Evolutionary conservation across 2,113 vertebrate genomes (phyloP).

Genomic region (Colius striatus): DNA sequence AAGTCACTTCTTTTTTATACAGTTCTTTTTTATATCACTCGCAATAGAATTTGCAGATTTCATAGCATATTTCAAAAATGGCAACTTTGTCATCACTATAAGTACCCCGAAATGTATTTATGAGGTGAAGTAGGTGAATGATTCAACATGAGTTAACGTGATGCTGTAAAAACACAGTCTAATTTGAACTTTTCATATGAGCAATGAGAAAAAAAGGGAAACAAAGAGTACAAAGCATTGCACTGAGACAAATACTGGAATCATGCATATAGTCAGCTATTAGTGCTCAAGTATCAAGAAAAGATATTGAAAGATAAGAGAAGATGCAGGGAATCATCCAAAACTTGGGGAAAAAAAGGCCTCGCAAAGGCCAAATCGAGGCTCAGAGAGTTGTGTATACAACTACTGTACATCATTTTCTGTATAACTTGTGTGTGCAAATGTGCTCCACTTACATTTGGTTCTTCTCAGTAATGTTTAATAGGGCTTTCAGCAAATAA

Average conservation of each 20-base stretch:
- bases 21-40: neutral
- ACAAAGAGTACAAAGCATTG: neutral
- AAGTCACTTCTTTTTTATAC: neutral
- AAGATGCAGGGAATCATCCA: neutral
- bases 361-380: neutral
- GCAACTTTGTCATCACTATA: neutral
- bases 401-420: neutral
- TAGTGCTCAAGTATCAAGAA: neutral
- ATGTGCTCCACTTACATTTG: neutral
- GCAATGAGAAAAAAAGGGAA: neutral
- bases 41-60: neutral
- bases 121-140: neutral
- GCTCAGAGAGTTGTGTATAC: neutral
- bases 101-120: neutral
- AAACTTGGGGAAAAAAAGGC: neutral
- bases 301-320: neutral
- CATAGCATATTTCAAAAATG: neutral
- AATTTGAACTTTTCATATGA: neutral
- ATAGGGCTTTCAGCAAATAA: neutral
- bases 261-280: neutral
- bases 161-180: neutral
- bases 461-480: neutral
- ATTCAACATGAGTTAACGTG: neutral
- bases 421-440: neutral
- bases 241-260: neutral